Conservation (phyloP, 2,797 vertebrate species). For the Tinamus major region DNA sequence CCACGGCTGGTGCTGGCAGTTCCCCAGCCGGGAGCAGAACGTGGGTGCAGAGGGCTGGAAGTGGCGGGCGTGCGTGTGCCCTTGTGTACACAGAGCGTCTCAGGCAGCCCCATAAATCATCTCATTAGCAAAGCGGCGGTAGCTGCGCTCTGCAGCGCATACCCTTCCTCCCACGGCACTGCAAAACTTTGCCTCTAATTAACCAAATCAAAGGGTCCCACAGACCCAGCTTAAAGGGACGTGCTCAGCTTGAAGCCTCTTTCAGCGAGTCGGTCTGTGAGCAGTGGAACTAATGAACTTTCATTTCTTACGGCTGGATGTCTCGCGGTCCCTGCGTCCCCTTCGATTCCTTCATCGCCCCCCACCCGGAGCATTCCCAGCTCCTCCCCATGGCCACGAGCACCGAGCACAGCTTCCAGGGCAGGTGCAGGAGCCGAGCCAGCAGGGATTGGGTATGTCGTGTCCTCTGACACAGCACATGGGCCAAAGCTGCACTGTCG, state of each 20-base stretch:
- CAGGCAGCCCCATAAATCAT: slow-evolving; percentile 52
- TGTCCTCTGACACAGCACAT: neutral
- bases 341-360: neutral
- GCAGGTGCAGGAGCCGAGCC: fast-evolving
- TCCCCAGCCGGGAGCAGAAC: neutral
- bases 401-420: neutral
- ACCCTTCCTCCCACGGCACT: slow-evolving; percentile 44
- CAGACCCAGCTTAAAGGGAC: neutral
- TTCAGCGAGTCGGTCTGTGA: neutral
- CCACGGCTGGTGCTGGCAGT: neutral
- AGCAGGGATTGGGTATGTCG: neutral
- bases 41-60: neutral
- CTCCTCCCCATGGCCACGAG: neutral
- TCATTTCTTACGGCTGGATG: neutral
- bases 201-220: slow-evolving; percentile 41
- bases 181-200: slow-evolving; percentile 2
- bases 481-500: neutral
- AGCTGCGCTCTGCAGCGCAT: slow-evolving; percentile 20
- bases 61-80: slow-evolving; percentile 6
- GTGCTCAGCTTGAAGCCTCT: neutral
- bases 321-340: neutral
- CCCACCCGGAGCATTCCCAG: neutral
- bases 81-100: slow-evolving; percentile 17
- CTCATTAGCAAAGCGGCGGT: slow-evolving; percentile 15
- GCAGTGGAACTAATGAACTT: slow-evolving; percentile 1